Conservation (phyloP, 2,113 vertebrate genomes). For the Glaucomys volans region DNA sequence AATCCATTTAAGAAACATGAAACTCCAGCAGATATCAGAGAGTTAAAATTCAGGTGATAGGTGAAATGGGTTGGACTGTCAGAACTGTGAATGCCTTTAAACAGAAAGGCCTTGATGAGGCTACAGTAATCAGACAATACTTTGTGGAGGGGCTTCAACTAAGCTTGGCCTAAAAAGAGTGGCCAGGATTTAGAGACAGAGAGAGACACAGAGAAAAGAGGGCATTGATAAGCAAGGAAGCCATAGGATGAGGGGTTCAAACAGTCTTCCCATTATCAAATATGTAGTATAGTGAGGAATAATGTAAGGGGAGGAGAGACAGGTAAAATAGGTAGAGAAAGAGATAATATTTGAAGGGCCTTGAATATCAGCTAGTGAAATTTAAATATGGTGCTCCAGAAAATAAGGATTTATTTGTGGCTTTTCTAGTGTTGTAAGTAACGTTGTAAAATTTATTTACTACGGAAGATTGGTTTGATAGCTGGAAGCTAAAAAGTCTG, state of each 20-base stretch:
- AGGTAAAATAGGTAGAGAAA: not conserved
- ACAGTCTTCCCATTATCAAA: not conserved
- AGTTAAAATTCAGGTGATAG: slow-evolving; percentile 32
- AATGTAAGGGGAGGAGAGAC: not conserved
- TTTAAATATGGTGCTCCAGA: not conserved
- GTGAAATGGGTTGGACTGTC: not conserved
- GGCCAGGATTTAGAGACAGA: not conserved
- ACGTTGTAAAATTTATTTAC: not conserved
- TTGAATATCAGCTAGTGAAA: not conserved
- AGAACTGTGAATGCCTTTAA: not conserved
- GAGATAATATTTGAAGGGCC: not conserved
- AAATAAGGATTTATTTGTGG: not conserved
- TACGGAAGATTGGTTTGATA: not conserved
- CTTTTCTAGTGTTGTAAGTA: not conserved
- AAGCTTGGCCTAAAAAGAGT: not conserved
- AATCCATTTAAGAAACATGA: not conserved
- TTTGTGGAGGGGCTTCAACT: not conserved
- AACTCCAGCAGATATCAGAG: not conserved
- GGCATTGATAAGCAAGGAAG: not conserved
- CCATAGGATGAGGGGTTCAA: not conserved
- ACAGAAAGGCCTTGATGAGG: not conserved
- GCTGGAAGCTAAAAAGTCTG: not conserved
- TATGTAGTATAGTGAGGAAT: not conserved
- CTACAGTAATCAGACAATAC: not conserved
- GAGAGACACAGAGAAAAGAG: slow-evolving; percentile 1